Evolutionary conservation across 2,888 invertebrate genomes (phyloP), one percentile per base, ranked within the genome.

Genomic region (Habrosyne pyritoides): DNA sequence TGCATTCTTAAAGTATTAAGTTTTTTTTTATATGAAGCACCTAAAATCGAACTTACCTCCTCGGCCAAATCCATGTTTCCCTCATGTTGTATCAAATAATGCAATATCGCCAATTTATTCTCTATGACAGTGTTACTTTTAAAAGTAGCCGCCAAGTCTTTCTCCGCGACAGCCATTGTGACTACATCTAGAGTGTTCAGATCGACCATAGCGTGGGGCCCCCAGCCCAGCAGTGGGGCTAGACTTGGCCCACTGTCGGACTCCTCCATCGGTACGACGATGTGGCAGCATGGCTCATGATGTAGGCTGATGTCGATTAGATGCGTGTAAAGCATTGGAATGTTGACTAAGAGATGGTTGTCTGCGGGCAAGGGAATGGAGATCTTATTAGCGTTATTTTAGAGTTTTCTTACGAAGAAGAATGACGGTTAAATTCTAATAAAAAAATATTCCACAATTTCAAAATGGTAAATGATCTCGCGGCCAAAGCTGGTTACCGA

Each of bases 201-300:
- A 82, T 97, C 96, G 33, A 95, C 89, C 75, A 94, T 93, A 7
- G 88, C 81, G 66, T 93, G 93, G 14, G 85, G 79, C 0, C 91
- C 93, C 77, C 94, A 89, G 46, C 94, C 94, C 1, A 94, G 77
- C 12, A 95, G 82, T 0, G 96, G 95, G 0, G 96, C 95, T n/a
- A 96, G 88, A 65, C 95, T 94, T 0, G 94, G 94, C 3, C 94
- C 93, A 18, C 93, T 87, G 1, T 91, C 86, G n/a, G 89, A 86
- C 46, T 93, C 86, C 46, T 94, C 94, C 59, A 94, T 89, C 0
- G 96, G 94, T 18, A 96, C 93, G 0, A 96, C 94, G 53, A 97
- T 94, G 75, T 97, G 97, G 70, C 96, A 96, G 69, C 95, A 96
- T 0, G 98, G 97, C 79, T 97, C 97, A 83, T 97, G 98, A 71